A percentile compares a stretch with the other conserved stretches of the same genome.
These are phyloP conservation scores for Nineta flava DNA, from an alignment of 2,888 invertebrate genomes.

Conservation along the genomic window DNA sequence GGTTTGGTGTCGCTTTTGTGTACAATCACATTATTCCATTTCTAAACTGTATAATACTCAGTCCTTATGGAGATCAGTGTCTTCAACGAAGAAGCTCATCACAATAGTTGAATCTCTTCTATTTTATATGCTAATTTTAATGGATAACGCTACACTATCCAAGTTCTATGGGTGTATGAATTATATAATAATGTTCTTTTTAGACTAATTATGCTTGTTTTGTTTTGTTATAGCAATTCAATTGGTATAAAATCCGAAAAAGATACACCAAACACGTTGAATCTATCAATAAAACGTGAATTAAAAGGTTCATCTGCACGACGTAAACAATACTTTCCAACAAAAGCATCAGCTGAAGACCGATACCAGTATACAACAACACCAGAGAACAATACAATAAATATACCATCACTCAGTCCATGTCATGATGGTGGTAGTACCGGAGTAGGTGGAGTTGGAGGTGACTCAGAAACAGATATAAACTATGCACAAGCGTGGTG, in stretches of 20 bases:
- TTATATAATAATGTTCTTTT: too few species aligned
- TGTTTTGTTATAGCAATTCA: slow-evolving; percentile 1
- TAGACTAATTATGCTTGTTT: background rate
- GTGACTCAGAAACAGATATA: slow-evolving; percentile 14
- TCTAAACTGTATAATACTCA: too few species aligned
- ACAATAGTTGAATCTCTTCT: too few species aligned
- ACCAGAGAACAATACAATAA: background rate
- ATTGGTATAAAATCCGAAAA: background rate
- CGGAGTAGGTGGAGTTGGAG: background rate
- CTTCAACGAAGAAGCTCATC: too few species aligned
- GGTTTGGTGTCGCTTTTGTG: too few species aligned
- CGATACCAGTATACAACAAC: background rate
- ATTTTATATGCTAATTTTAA: too few species aligned
- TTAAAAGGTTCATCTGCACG: slow-evolving; percentile 36
- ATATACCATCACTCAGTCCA: slow-evolving; percentile 11
- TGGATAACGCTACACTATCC: too few species aligned
- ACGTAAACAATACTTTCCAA: slow-evolving; percentile 69
- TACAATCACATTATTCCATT: too few species aligned
- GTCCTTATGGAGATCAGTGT: too few species aligned
- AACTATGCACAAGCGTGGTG: slow-evolving; percentile 28
- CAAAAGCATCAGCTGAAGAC: slow-evolving; percentile 28
- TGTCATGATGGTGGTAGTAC: slow-evolving; percentile 9
- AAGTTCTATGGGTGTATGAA: too few species aligned
- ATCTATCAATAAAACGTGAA: slow-evolving; percentile 4
- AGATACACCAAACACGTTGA: slow-evolving; percentile 2